Percentiles rank a stretch among this genome's conserved stretches.
Evolutionary conservation across 2,797 vertebrate genomes (phyloP).

Genomic region (Cuniculus paca): DNA sequence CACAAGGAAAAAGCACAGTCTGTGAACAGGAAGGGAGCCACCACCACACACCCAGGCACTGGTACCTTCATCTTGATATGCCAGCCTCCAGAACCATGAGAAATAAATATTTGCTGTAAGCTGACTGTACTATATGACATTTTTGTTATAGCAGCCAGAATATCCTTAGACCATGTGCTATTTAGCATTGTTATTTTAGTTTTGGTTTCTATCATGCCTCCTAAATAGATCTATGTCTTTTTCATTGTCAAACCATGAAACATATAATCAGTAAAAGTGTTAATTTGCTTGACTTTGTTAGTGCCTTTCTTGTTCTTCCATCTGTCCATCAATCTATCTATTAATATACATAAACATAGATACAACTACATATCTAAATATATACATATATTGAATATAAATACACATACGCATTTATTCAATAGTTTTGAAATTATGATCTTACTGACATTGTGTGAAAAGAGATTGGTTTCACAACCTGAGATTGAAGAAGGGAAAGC

Average conservation of each 20-base stretch:
- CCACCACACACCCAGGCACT: background rate
- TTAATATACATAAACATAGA: background rate
- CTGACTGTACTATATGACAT: background rate
- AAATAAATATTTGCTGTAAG: background rate
- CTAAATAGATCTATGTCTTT: background rate
- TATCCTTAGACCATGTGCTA: background rate
- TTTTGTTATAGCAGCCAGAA: background rate
- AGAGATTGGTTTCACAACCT: background rate
- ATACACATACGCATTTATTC: background rate
- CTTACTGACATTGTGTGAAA: background rate
- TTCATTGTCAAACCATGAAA: background rate
- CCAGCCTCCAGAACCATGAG: background rate
- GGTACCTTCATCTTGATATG: background rate
- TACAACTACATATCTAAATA: background rate
- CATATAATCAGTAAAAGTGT: background rate
- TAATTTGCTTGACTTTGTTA: background rate
- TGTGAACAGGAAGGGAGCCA: background rate
- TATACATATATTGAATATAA: background rate
- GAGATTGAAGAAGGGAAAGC: background rate
- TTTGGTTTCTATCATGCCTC: background rate
- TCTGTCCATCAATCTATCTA: background rate
- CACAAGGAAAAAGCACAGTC: background rate
- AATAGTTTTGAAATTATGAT: background rate
- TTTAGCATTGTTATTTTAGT: background rate
- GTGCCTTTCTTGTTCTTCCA: background rate